Base-by-base conservation (phyloP, 2,113 vertebrate genomes). In the Dermatemys mawii region DNA sequence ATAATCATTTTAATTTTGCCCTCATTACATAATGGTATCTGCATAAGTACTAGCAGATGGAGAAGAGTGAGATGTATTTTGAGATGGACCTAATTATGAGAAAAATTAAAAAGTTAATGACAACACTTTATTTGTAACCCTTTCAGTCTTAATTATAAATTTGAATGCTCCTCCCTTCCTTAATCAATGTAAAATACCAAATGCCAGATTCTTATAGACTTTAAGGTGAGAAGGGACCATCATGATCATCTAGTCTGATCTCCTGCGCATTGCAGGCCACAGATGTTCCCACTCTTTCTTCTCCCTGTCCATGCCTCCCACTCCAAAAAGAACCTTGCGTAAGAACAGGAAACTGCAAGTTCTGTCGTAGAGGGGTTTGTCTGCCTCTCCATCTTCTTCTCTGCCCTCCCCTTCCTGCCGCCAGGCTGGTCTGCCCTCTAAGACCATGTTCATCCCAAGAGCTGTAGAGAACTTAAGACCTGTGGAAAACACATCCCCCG, bases 71-170 rank as follows among this genome's bases (percentile, higher is more conserved):
- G 4, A 78, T 86, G 2, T 1, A 83, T 50, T 6, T 83, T 87
- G 8, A 90, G 78, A 91, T 84, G 51, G 73, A 7, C 7, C 5
- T 26, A 86, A 84, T 4, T 81, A 79, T 63, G 93, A 94, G 78
- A 95, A 95, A 93, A 17, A 5, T 5, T 60, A 86, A 10, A 17
- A 89, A 44, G 81, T 91, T 86, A 94, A 51, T 86, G 27, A 67
- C 55, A 88, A 91, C 50, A 54, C 92, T 94, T 89, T 84, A 81
- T 88, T 95, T 96, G 27, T 16, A 17, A 89, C 82, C 2, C 86
- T 96, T 94, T 90, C 0, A 75, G 82, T 94, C 91, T 90, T 57
- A 94, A 53, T 11, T 6, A 2, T 1, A 0, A 12, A 11, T 78
- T 94, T 94, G 86, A 41, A 90, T 82, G 83, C 89, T 53, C 88